Conservation (phyloP, 2,113 vertebrate genomes). For the Epinephelus lanceolatus region DNA sequence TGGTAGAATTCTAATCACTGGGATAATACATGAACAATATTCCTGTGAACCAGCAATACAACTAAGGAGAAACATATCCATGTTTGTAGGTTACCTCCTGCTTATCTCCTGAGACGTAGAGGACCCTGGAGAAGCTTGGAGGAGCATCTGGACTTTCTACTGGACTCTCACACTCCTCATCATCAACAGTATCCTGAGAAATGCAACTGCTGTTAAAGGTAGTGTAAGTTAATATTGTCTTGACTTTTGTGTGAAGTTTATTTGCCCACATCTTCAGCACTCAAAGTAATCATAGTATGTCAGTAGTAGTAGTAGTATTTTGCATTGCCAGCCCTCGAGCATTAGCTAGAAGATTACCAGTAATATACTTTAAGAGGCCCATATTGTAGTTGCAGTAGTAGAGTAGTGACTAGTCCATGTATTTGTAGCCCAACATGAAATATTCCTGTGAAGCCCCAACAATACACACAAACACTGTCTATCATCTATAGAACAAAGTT, state of each 20-base stretch:
- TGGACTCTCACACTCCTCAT: conserved; percentile 60
- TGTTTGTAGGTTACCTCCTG: conserved; percentile 72
- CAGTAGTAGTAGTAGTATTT: background rate
- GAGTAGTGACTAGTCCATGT: background rate
- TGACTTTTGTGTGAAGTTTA: background rate
- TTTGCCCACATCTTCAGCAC: background rate
- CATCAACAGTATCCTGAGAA: conserved; percentile 65
- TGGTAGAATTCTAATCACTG: background rate
- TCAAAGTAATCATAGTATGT: background rate
- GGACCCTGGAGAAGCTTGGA: conserved; percentile 78
- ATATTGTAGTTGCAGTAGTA: background rate
- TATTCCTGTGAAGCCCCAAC: background rate
- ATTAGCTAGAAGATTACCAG: background rate
- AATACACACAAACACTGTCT: background rate
- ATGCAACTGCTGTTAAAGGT: conserved; percentile 16
- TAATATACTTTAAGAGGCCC: background rate
- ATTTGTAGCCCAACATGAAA: background rate
- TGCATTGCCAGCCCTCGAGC: background rate
- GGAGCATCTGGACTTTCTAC: conserved; percentile 66
- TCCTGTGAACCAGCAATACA: background rate
- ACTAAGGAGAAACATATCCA: background rate
- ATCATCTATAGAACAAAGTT: background rate
- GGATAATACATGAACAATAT: background rate
- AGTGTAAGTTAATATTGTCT: background rate
- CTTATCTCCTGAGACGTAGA: conserved; percentile 74